Conservation (phyloP, 2,797 vertebrate species). For the Mionectes olivaceus region DNA sequence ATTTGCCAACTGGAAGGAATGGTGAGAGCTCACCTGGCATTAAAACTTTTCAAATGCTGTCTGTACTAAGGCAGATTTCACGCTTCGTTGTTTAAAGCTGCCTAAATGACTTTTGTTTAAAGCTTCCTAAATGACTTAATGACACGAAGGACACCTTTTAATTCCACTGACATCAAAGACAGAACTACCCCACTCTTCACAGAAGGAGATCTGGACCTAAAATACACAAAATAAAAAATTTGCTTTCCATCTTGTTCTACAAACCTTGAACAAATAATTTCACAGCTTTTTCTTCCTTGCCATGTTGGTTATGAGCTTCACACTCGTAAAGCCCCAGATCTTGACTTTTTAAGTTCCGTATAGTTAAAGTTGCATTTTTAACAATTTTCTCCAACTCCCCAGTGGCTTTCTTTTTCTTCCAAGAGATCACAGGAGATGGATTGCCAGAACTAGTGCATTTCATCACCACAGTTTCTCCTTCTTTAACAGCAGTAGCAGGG, state of each 20-base stretch:
- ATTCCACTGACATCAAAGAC: neutral
- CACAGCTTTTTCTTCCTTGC: slow-evolving; percentile 69
- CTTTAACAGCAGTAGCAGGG: slow-evolving; percentile 73
- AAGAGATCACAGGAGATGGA: slow-evolving; percentile 76
- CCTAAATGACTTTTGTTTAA: neutral
- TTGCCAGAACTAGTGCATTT: slow-evolving; percentile 82
- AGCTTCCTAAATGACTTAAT: neutral
- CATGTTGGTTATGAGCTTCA: slow-evolving; percentile 81
- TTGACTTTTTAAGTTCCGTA: slow-evolving; percentile 67
- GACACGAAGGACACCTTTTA: neutral
- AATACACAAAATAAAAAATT: neutral
- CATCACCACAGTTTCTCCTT: slow-evolving; percentile 82
- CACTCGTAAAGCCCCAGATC: slow-evolving; percentile 86
- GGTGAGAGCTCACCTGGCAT: neutral
- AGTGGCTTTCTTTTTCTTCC: slow-evolving; percentile 67
- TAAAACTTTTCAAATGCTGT: neutral
- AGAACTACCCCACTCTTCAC: neutral
- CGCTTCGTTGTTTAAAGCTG: neutral
- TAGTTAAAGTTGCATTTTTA: slow-evolving; percentile 68
- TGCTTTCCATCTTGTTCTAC: neutral
- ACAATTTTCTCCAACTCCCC: slow-evolving; percentile 65
- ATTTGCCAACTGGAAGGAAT: neutral
- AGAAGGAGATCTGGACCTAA: neutral
- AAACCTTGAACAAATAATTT: slow-evolving; percentile 82
- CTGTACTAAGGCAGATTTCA: neutral